Evolutionary conservation across 2,888 invertebrate species (phyloP), one percentile per base, ranked within the genome.

Genomic region (Icerya purchasi): DNA sequence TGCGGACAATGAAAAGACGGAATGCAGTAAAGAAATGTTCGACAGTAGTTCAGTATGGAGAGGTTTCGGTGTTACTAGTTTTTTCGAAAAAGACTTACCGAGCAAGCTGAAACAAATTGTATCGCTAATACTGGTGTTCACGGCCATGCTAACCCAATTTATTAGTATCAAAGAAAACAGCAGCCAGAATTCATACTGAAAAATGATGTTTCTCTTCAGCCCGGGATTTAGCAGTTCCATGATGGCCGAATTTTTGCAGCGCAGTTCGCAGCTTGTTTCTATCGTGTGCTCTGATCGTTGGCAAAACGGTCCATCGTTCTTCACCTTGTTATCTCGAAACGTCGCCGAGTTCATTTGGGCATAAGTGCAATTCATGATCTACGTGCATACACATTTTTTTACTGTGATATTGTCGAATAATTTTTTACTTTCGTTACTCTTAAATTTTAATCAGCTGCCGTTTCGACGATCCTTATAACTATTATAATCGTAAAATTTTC

Each of bases 81-180:
- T n/a, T 5, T 19, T 20, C 1, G 20, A 2, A 22, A 50, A 49
- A 21, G 50, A 51, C 10, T 59, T 59, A 63, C 63, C 63, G 3
- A 63, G 50, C 14, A 56, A 14, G 3, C 62, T 59, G 1, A 63
- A 59, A 36, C 63, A 63, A 36, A 63, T 57, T 1, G 63, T 55
- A 53, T 62, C 63, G 5, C 56, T 56, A 22, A 63, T 20, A 18
- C 55, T 55, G 10, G 14, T 18, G 20, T 36, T 60, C 19, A 61
- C 20, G 2, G n/a, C 53, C 19, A 58, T 50, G n/a, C 23, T 53
- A 22, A 52, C n/a, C 58, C 57, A 55, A 5, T 57, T 36, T 2
- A 61, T 21, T 10, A 56, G 8, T 21, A 53, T 49, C 2, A 57
- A 19, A 8, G 19, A 10, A 21, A 61, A 59, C 21, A 61, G 56